A percentile compares a stretch with the other conserved stretches of the same genome.
These are phyloP conservation scores for Acronicta aceris DNA, from an alignment of 2,888 invertebrate species.

Conservation along the genomic window DNA sequence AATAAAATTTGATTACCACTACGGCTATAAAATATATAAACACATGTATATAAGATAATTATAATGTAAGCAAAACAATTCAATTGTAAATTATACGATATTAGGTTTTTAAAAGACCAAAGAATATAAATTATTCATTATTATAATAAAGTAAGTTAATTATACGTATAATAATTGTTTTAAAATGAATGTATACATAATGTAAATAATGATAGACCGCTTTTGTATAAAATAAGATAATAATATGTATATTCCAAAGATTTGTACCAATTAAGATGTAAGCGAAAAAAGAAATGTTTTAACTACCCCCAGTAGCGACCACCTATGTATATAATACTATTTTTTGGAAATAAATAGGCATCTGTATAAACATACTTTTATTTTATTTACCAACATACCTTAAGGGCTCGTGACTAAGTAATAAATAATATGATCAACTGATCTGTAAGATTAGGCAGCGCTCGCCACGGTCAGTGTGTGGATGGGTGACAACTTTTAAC, in stretches of 20 bases:
- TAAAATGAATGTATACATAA: slow-evolving; percentile 37
- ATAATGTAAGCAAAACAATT: slow-evolving; percentile 3
- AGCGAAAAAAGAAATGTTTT: slow-evolving; percentile 21
- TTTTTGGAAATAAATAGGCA: slow-evolving; percentile 47
- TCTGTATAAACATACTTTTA: slow-evolving; percentile 12
- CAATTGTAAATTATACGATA: slow-evolving; percentile 25
- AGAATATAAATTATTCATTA: slow-evolving; percentile 3
- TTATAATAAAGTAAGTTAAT: no score
- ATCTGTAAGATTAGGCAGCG: no score
- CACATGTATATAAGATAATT: not conserved
- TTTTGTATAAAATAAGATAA: slow-evolving; percentile 35
- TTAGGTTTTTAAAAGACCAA: slow-evolving; percentile 44
- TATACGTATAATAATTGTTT: slow-evolving; percentile 8
- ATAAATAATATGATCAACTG: no score
- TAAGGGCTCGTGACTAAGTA: no score
- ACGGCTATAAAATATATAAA: no score
- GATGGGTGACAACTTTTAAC: no score
- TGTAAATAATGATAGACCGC: slow-evolving; percentile 24
- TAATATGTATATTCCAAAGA: slow-evolving; percentile 55
- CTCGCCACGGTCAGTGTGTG: no score
- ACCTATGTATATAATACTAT: slow-evolving; percentile 27
- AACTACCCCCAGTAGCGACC: slow-evolving; percentile 11
- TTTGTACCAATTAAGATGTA: slow-evolving; percentile 51
- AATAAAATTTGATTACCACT: no score
- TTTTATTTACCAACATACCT: slow-evolving; percentile 5